phyloP scores from a whole-genome alignment of 1,140 invertebrate genomes.

The Monomorium pharaonis region DNA sequence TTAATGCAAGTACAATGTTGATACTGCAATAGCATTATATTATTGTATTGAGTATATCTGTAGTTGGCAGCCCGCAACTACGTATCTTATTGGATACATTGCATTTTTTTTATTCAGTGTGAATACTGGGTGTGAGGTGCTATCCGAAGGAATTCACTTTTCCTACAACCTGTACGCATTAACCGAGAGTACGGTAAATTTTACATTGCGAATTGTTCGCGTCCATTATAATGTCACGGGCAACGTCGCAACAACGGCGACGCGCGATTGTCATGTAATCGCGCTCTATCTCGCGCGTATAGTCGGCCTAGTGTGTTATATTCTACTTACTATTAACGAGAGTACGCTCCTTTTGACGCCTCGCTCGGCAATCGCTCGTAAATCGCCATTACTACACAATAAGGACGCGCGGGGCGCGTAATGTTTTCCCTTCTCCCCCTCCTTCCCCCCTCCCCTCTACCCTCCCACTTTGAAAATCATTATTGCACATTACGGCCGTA shows the following conservation, averaged over 20 bases:
- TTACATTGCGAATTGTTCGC: background rate
- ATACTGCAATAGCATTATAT: no score
- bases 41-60: no score
- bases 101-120: no score
- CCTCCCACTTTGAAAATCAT: constrained; percentile 40
- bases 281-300: constrained; percentile 37
- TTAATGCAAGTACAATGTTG: no score
- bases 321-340: constrained; percentile 47
- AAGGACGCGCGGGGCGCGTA: constrained; percentile 56
- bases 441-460: no score
- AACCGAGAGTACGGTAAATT: background rate
- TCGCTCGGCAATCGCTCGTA: constrained; percentile 62
- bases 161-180: background rate
- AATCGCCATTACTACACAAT: constrained; percentile 69
- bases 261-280: constrained; percentile 13
- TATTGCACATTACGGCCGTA: constrained; percentile 65
- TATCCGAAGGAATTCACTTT: background rate
- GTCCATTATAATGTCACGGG: constrained; percentile 32
- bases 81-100: no score
- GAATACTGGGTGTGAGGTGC: no score
- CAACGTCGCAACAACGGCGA: constrained; percentile 15
- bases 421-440: background rate
- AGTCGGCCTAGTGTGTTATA: constrained; percentile 60
- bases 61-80: no score
- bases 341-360: constrained; percentile 58